Evolutionary conservation across 1,140 invertebrate genomes (phyloP), one percentile per base, ranked within the genome.

Genomic region (Aphaenogaster rudis): DNA sequence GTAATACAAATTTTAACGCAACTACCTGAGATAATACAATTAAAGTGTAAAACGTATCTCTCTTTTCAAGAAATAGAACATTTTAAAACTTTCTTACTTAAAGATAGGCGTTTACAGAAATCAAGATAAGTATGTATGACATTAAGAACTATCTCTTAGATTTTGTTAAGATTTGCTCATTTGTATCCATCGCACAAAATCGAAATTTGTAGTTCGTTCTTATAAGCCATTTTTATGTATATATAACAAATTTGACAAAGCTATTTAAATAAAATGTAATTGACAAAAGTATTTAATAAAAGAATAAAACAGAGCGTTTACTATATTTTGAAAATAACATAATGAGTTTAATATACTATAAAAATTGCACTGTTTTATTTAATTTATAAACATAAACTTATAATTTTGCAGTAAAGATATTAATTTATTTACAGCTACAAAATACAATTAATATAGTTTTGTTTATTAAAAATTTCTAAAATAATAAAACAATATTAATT

Each of bases 1-100:
- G 5, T 76, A 61, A 71, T 71, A 48, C 0, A 71, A 81, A 74
- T 74, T 84, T 76, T 39, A 61, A 72, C 28, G 28, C 28, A 82
- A 36, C 50, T 71, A 63, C 7, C 13, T 76, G 28, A 82, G 39
- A 48, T 61, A 61, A 74, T 74, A 74, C 2, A 21, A 61, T n/a
- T 39, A 33, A 74, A 48, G 21, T 64, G 8, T 80, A 42, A 15
- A 67, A 80, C n/a, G 7, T 48, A 5, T 39, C 21, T 61, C 5
- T 74, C 33, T 82, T 3, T 74, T 48, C 1, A 74, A 80, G 36
- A 80, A 80, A 61, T 74, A n/a, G 0, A 59, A 74, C 28, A 72
- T 42, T 48, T 61, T 21, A 59, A 3, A 13, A 59, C 21, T 82
- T 36, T 74, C 4, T 28, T 17, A 36, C 28, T 81, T 81, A 81